Base-by-base conservation (phyloP, 1,140 invertebrate species). In the Hyles vespertilio region DNA sequence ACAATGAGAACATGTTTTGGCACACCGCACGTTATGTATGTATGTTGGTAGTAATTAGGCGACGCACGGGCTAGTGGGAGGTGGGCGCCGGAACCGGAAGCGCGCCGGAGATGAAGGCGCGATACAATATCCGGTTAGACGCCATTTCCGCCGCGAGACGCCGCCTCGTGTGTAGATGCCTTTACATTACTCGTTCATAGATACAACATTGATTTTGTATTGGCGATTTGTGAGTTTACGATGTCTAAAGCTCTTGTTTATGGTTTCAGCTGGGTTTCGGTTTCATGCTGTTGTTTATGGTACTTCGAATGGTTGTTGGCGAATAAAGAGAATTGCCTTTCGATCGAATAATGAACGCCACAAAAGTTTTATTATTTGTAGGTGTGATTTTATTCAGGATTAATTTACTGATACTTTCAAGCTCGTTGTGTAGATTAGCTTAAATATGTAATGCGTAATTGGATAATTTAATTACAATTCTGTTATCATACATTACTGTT, bases 91-190 rank as follows among this genome's bases (percentile, higher is more conserved):
- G 74, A 85, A 80, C 72, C 77, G 82, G 84, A 87, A 80, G 84
- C 74, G 63, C 70, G 76, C 85, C 85, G 85, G 85, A 88, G 85
- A 88, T 88, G 85, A 88, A 88, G 85, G 79, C 84, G 79, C 85
- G 85, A 88, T 88, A 88, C 82, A 88, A 88, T 88, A 88, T 88
- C 85, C 85, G 85, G 84, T 85, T 85, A 81, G 82, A 81, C 82
- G 82, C 81, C 82, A 83, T 85, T 84, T 87, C 85, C 82, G 82
- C 79, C 77, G 77, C 75, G 77, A 77, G 76, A 79, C 75, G 79
- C 70, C 70, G 64, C 59, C 50, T 67, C 75, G 79, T 84, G 77
- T 83, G 77, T 72, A 69, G 59, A 62, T 58, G 63, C 61, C 67
- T 70, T 71, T 54, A 47, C 51, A 43, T 61, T 43, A 51, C 49